A percentile compares a stretch with the other conserved stretches of the same genome.
Conservation (phyloP, 2,797 vertebrate genomes). For the Labroides dimidiatus region DNA sequence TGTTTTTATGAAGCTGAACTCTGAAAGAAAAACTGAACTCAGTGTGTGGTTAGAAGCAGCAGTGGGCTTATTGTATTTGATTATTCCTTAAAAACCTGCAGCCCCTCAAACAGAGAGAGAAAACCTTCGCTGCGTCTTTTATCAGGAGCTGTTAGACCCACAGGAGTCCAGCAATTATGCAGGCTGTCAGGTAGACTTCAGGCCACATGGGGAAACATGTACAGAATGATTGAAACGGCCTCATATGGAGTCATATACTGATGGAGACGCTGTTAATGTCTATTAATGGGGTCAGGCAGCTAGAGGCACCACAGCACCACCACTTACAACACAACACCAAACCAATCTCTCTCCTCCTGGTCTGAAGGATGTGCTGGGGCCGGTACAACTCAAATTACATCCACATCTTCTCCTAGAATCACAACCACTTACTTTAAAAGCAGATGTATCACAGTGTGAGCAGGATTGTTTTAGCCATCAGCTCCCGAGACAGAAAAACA, state of each 20-base stretch:
- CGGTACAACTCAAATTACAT: slow-evolving; percentile 56
- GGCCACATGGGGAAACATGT: slow-evolving; percentile 43
- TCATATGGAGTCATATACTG: slow-evolving; percentile 25
- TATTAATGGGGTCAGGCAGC: background rate
- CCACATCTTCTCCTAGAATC: slow-evolving; percentile 40
- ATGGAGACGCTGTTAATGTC: slow-evolving; percentile 3
- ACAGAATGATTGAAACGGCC: slow-evolving; percentile 56
- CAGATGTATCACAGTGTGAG: slow-evolving; percentile 53
- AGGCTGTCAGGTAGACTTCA: slow-evolving; percentile 57
- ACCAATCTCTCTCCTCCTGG: slow-evolving; percentile 17
- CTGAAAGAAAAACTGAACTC: background rate
- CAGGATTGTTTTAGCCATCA: slow-evolving; percentile 53
- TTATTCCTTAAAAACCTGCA: slow-evolving; percentile 32
- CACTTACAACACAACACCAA: slow-evolving; percentile 7
- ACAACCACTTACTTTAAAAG: slow-evolving; percentile 40
- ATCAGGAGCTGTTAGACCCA: slow-evolving; percentile 27
- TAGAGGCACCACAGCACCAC: slow-evolving; percentile 9
- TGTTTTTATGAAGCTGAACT: background rate
- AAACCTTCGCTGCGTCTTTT: slow-evolving; percentile 12
- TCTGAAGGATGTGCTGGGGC: background rate
- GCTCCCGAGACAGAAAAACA: slow-evolving; percentile 30
- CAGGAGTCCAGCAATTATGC: slow-evolving; percentile 60
- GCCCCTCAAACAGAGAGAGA: slow-evolving; percentile 22
- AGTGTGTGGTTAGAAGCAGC: slow-evolving; percentile 5
- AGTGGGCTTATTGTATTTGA: slow-evolving; percentile 18